Evolutionary conservation across 1,140 invertebrate species (phyloP).

Genomic region (Dolichoris vasculosae): DNA sequence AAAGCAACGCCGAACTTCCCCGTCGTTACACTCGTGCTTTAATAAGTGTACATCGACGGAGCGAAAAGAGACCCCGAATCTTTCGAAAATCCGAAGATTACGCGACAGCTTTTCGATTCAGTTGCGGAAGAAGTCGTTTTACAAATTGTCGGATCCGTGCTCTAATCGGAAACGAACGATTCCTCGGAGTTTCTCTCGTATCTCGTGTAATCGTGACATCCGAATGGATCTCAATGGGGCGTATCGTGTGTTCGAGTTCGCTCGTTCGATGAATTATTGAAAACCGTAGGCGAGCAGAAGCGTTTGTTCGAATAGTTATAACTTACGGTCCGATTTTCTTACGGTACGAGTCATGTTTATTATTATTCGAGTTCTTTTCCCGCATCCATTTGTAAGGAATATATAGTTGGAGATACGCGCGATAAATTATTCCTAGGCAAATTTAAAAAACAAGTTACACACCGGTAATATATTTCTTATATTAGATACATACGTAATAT

Average conservation of each 20-base stretch:
- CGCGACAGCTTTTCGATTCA: neutral
- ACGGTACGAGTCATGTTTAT: neutral
- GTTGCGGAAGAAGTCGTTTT: conserved; percentile 22
- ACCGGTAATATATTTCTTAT: too few species aligned
- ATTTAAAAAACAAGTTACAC: too few species aligned
- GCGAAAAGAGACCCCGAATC: neutral
- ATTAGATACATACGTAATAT: too few species aligned
- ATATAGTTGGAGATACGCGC: neutral
- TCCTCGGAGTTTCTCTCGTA: conserved; percentile 2
- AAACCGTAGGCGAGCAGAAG: neutral
- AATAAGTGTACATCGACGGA: neutral
- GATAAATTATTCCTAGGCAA: neutral
- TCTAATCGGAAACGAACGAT: conserved; percentile 32
- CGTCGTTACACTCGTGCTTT: neutral
- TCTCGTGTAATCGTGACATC: neutral
- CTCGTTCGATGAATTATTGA: neutral
- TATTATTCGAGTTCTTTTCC: neutral
- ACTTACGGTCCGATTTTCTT: neutral
- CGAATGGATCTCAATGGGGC: neutral
- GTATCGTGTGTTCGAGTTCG: neutral
- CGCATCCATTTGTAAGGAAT: too few species aligned
- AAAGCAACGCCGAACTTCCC: neutral
- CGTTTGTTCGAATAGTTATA: neutral
- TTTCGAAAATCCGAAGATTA: neutral
- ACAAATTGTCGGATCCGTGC: conserved; percentile 18